These are phyloP conservation scores for Drosophila pegasa DNA, from an alignment of 2,888 invertebrate genomes.

Conservation along the genomic window DNA sequence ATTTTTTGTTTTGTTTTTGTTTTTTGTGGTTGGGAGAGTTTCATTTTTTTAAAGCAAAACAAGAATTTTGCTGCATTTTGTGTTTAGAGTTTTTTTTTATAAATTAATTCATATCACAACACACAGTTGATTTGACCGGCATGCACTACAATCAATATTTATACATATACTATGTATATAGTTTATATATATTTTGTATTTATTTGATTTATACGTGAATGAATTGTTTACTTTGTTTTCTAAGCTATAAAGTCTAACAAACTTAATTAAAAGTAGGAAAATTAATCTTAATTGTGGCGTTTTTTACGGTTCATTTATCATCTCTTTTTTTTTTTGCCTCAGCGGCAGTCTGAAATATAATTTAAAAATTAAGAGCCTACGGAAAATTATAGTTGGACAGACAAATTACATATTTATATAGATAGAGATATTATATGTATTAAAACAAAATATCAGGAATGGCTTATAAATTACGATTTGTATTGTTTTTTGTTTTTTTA, in stretches of 20 bases:
- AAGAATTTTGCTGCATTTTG: constrained; percentile 26
- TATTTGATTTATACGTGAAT: constrained; percentile 52
- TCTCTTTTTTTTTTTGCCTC: constrained; percentile 47
- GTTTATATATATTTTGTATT: constrained; percentile 23
- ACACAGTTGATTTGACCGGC: constrained; percentile 77
- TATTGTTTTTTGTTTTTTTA: constrained; percentile 43
- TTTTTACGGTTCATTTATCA: constrained; percentile 18
- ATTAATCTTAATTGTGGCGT: constrained; percentile 76
- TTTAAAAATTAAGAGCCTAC: constrained; percentile 11
- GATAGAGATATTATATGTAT: constrained; percentile 11
- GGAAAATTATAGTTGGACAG: constrained; percentile 16
- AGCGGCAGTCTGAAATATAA: constrained; percentile 51
- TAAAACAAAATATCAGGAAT: constrained; percentile 65
- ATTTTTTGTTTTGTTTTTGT: not conserved
- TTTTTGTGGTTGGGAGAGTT: constrained; percentile 17
- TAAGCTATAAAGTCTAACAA: constrained; percentile 75
- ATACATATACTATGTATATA: constrained; percentile 42
- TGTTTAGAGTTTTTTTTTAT: constrained; percentile 58
- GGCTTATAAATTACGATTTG: constrained; percentile 62
- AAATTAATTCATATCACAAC: constrained; percentile 80
- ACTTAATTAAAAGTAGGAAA: constrained; percentile 75
- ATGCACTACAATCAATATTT: constrained; percentile 49
- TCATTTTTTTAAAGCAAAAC: constrained; percentile 44
- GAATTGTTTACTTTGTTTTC: constrained; percentile 58
- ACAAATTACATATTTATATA: constrained; percentile 16